phyloP scores from a whole-genome alignment of 2,888 invertebrate genomes.

The Drosophila ustulata region DNA sequence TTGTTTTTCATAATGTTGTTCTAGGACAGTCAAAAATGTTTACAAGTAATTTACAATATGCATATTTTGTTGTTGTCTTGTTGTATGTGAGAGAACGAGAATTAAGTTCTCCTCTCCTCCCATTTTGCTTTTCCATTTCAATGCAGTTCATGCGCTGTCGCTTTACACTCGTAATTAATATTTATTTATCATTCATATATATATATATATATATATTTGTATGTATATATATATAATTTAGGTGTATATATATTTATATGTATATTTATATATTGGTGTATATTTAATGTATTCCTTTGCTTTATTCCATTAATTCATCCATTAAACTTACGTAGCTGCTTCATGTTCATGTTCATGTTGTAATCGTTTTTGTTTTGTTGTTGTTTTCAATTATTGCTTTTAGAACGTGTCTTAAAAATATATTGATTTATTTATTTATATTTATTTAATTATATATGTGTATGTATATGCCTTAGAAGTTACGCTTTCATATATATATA shows the following conservation, averaged over 20 bases:
- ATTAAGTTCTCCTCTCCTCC: constrained; percentile 4
- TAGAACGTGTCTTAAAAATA: constrained; percentile 84
- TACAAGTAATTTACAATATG: constrained; percentile 64
- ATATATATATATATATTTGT: constrained; percentile 14
- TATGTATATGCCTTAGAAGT: constrained; percentile 60
- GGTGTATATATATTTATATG: constrained; percentile 55
- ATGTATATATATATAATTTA: constrained; percentile 32
- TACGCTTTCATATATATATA: constrained; percentile 45
- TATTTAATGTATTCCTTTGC: constrained; percentile 69
- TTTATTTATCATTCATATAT: constrained; percentile 13
- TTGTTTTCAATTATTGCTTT: constrained; percentile 84
- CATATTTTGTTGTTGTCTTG: constrained; percentile 42
- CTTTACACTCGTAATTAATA: constrained; percentile 17
- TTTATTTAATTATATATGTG: constrained; percentile 47
- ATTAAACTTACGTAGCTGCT: constrained; percentile 47
- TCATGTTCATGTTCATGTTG: constrained; percentile 12
- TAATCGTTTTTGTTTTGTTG: constrained; percentile 56
- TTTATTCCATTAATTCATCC: constrained; percentile 34
- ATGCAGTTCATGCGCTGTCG: constrained; percentile 22
- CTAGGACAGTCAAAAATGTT: constrained; percentile 63
- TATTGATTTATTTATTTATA: constrained; percentile 60
- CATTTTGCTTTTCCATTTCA: constrained; percentile 1
- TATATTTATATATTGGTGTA: constrained; percentile 81
- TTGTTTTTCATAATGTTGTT: constrained; percentile 6
- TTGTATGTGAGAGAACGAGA: constrained; percentile 25